These are phyloP conservation scores for Diuraphis noxia DNA, from an alignment of 1,140 invertebrate genomes.

Conservation along the genomic window DNA sequence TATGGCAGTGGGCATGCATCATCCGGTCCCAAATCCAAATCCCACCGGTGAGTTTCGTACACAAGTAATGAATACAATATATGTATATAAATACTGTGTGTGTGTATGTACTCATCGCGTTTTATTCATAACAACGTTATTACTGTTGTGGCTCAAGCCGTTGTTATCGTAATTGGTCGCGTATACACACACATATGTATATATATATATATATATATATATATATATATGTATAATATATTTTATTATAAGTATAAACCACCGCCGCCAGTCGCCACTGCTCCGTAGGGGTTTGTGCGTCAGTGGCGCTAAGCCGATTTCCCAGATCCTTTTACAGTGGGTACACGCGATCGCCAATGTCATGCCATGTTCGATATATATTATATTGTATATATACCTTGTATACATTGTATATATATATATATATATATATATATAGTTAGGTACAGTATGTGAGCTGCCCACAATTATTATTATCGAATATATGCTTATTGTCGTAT, in stretches of 20 bases:
- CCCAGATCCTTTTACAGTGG: constrained; percentile 8
- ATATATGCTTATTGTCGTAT: not conserved
- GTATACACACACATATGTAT: not conserved
- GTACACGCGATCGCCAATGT: constrained; percentile 3
- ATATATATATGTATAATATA: not conserved
- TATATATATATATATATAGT: not conserved
- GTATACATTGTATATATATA: no score
- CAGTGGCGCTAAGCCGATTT: constrained; percentile 31
- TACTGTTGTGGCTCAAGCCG: constrained; percentile 9
- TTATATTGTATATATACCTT: no score
- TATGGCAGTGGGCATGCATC: not conserved
- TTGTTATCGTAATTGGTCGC: constrained; percentile 51
- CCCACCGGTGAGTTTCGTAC: constrained; percentile 23
- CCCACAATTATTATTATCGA: not conserved
- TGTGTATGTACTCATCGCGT: not conserved
- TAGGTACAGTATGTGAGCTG: not conserved
- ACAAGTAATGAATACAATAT: not conserved
- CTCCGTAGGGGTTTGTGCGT: constrained; percentile 12
- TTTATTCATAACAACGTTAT: constrained; percentile 21
- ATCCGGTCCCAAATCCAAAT: constrained; percentile 30
- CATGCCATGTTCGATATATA: not conserved
- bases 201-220: no score
- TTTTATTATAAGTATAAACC: constrained; percentile 12
- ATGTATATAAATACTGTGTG: not conserved
- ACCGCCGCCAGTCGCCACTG: not conserved